Evolutionary conservation across 1,140 invertebrate genomes (phyloP).

Genomic region (Zaprionus taronus): DNA sequence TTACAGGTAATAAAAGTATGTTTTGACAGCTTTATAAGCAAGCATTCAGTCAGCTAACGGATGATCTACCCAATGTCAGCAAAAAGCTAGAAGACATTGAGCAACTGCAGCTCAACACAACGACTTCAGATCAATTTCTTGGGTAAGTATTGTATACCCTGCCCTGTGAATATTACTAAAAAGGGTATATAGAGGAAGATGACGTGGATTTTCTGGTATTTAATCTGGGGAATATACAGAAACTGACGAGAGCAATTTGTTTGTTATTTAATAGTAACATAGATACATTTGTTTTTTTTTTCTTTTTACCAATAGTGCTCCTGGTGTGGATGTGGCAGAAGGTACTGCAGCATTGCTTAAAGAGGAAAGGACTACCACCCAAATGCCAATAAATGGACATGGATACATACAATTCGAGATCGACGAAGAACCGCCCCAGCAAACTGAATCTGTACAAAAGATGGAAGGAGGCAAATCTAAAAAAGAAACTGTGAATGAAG

Average conservation of each 20-base stretch:
- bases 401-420: conserved; percentile 77
- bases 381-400: conserved; percentile 58
- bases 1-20: conserved; percentile 66
- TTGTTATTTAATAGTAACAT: too few relatives aligned
- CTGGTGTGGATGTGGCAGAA: conserved; percentile 50
- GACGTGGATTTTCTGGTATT: too few relatives aligned
- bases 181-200: too few relatives aligned
- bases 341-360: conserved; percentile 20
- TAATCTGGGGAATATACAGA: too few relatives aligned
- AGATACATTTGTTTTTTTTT: background rate
- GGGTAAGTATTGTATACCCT: background rate
- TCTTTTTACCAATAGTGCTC: conserved; percentile 21
- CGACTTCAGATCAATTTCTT: background rate
- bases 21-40: conserved; percentile 78
- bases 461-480: conserved; percentile 35
- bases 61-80: conserved; percentile 38
- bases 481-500: conserved; percentile 73
- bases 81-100: conserved; percentile 10
- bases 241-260: too few relatives aligned
- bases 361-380: background rate
- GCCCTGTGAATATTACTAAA: too few relatives aligned
- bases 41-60: conserved; percentile 33
- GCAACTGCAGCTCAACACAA: background rate
- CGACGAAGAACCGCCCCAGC: conserved; percentile 51
- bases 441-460: conserved; percentile 2